phyloP scores from a whole-genome alignment of 2,888 invertebrate genomes.

The Idaea dimidiata region DNA sequence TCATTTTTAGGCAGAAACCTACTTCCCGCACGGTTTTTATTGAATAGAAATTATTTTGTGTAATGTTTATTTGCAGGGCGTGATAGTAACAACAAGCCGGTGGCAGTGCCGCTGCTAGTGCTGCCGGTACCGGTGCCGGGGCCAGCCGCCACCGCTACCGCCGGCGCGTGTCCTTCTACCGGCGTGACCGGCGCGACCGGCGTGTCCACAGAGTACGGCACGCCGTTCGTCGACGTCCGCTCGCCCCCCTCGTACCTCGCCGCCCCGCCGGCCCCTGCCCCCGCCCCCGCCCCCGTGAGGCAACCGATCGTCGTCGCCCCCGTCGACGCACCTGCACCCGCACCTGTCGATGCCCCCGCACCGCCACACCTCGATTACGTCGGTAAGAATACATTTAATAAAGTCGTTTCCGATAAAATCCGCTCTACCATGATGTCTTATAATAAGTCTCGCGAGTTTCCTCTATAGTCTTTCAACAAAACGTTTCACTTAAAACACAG shows the following conservation, averaged over 20 bases:
- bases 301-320: background rate
- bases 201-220: background rate
- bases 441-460: no score
- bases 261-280: conserved; percentile 3
- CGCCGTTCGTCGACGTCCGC: conserved; percentile 3
- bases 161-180: background rate
- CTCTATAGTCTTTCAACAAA: no score
- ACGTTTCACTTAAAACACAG: no score
- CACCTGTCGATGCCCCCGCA: conserved; percentile 7
- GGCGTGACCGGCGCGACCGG: conserved; percentile 12
- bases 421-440: no score
- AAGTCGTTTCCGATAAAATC: no score
- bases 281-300: background rate
- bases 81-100: conserved; percentile 17
- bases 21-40: no score
- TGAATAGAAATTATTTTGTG: no score
- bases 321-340: conserved; percentile 1
- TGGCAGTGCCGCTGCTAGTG: conserved; percentile 42
- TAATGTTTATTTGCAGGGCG: conserved; percentile 18
- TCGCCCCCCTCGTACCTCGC: conserved; percentile 3
- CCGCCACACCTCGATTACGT: conserved; percentile 16
- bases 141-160: conserved; percentile 8
- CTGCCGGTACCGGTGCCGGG: conserved; percentile 47
- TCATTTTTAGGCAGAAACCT: no score
- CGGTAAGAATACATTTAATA: conserved; percentile 14